Conservation (phyloP, 2,113 vertebrate genomes). For the Psilopsiagon aurifrons region DNA sequence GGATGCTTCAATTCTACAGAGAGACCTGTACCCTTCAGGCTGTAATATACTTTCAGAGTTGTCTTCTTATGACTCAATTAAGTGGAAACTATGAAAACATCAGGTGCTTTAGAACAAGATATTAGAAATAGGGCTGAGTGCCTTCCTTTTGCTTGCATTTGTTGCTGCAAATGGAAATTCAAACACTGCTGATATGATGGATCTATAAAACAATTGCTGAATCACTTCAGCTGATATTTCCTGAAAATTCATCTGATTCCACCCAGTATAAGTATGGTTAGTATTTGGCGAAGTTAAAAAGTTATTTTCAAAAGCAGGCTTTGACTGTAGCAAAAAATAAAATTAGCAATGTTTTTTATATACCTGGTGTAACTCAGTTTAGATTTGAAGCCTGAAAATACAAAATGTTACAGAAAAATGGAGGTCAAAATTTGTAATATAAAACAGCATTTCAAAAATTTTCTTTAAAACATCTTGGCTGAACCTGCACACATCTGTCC, state of each 20-base stretch:
- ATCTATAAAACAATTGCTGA: background rate
- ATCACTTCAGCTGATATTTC: background rate
- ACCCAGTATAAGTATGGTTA: background rate
- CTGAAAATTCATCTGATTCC: background rate
- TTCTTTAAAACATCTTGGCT: background rate
- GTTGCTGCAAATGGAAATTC: background rate
- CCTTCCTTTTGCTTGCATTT: background rate
- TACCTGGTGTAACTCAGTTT: accelerated
- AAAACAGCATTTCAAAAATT: background rate
- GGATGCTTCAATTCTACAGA: background rate
- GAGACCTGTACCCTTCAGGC: background rate
- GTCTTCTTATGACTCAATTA: background rate
- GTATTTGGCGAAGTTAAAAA: background rate
- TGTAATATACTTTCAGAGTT: background rate
- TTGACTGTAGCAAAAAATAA: background rate
- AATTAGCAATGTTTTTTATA: background rate
- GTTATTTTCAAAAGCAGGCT: background rate
- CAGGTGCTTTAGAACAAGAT: background rate
- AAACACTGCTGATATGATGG: accelerated
- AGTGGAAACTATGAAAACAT: background rate
- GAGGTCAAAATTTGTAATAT: background rate
- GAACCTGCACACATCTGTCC: background rate
- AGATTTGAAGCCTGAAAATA: background rate
- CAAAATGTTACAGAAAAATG: background rate
- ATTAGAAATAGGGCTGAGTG: background rate